Evolutionary conservation across 2,113 vertebrate species (phyloP).

Genomic region (Scopus umbretta): DNA sequence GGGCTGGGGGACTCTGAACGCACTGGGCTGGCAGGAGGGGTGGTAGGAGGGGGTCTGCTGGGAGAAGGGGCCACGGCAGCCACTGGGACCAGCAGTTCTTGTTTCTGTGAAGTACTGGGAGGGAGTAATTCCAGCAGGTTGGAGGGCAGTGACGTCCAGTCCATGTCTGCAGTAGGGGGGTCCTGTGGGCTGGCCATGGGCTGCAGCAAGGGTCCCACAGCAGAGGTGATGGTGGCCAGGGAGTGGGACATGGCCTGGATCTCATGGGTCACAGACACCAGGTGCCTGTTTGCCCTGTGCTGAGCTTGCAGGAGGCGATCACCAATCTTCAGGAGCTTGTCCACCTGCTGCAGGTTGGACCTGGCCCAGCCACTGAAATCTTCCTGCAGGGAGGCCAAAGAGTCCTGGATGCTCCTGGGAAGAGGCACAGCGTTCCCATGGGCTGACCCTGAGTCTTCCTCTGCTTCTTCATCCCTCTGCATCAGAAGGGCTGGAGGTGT

Average conservation of each 20-base stretch:
- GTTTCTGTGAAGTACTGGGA: neutral
- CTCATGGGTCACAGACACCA: neutral
- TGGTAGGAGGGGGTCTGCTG: neutral
- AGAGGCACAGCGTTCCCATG: neutral
- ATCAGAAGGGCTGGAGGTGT: neutral
- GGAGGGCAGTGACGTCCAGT: neutral
- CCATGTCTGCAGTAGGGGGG: rapidly evolving
- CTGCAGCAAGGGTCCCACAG: neutral
- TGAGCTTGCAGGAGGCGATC: neutral
- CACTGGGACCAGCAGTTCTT: neutral
- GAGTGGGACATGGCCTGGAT: neutral
- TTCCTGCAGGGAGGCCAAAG: neutral
- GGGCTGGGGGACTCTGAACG: rapidly evolving
- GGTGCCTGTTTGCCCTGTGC: neutral
- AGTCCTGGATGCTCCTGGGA: neutral
- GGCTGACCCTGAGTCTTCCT: neutral
- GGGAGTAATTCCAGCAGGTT: neutral
- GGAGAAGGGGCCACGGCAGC: neutral
- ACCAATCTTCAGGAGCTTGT: neutral
- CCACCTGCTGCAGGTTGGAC: neutral
- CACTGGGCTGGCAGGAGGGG: neutral
- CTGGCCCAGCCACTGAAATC: neutral
- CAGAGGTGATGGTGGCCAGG: neutral
- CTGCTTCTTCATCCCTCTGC: neutral
- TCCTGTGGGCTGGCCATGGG: rapidly evolving